A percentile compares a stretch with the other conserved stretches of the same genome.
phyloP scores from a whole-genome alignment of 2,888 invertebrate species.

The Meiosimyza decipiens region DNA sequence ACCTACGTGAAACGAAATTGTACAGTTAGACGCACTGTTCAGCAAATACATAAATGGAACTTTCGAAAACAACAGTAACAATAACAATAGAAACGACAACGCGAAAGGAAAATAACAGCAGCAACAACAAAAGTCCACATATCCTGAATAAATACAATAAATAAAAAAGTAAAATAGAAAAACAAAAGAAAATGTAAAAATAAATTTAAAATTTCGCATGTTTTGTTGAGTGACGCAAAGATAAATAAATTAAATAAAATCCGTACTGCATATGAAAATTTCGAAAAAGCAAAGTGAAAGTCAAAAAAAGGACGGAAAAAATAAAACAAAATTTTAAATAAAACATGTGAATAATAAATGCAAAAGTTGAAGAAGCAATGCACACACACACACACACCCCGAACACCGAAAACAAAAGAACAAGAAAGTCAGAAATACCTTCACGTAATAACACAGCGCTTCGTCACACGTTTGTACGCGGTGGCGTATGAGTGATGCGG shows the following conservation, averaged over 20 bases:
- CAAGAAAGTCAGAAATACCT: background rate
- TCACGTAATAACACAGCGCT: background rate
- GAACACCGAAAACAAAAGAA: no score
- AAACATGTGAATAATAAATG: conserved; percentile 6
- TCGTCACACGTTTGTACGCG: background rate
- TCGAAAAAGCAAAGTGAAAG: background rate
- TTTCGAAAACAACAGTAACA: no score
- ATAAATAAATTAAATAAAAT: background rate
- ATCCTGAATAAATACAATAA: background rate
- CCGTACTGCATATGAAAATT: no score
- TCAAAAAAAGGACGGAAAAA: background rate
- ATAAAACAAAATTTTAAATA: background rate
- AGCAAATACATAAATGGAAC: no score
- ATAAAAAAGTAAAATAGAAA: background rate
- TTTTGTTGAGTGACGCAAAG: conserved; percentile 8
- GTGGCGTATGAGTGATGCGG: no score
- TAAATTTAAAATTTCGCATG: background rate
- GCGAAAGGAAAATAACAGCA: no score
- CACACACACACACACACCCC: background rate
- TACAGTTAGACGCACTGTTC: no score
- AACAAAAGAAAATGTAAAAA: background rate
- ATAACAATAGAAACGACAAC: no score
- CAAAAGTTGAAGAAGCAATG: conserved; percentile 1
- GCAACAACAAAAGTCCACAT: background rate
- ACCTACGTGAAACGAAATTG: no score